Evolutionary conservation across 2,888 invertebrate genomes (phyloP), one percentile per base, ranked within the genome.

Genomic region (Oegoconia quadripuncta): DNA sequence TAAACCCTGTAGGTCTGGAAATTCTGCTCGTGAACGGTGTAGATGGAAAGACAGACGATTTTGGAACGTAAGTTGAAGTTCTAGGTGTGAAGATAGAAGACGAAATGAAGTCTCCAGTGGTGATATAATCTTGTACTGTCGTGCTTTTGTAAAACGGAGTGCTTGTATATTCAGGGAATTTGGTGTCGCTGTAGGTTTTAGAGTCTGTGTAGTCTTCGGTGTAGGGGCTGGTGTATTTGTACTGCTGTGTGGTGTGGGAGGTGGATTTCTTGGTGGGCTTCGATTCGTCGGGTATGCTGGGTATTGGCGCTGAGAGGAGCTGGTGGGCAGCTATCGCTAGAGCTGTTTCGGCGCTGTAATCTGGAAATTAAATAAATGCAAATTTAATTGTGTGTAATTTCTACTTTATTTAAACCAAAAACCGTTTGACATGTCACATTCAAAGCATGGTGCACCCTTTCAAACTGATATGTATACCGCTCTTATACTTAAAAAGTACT

Each of bases 291-390:
- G 70, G 67, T 22, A 74, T 61, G 47, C 64, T 70, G 1, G 88
- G 88, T 20, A 87, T 52, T 1, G 88, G 88, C 3, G 88, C 88
- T 8, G 79, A 70, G 16, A 87, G 58, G 3, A 88, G 75, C 50
- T 88, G 81, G 54, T 88, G 86, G 4, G 86, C 80, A 7, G 86
- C 88, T 43, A 88, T 62, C 1, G 88, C 88, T 33, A 88, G 59
- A 1, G 83, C 86, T 4, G 87, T 84, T 61, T 88, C 87, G 14
- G 78, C 69, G 46, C 58, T 75, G 48, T 73, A 65, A 45, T 80
- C 87, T 88, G 69, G 16, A 29, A 29, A 15, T 20, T 20, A 20
- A 6, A 4, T 20, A 20, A 20, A 4, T 20, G 7, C 20, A 6
- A 20, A 20, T 6, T 20, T n/a, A n/a, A n/a, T n/a, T n/a, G n/a